Evolutionary conservation across 1,140 invertebrate genomes (phyloP).

Genomic region (Aphelinus atriplicis): DNA sequence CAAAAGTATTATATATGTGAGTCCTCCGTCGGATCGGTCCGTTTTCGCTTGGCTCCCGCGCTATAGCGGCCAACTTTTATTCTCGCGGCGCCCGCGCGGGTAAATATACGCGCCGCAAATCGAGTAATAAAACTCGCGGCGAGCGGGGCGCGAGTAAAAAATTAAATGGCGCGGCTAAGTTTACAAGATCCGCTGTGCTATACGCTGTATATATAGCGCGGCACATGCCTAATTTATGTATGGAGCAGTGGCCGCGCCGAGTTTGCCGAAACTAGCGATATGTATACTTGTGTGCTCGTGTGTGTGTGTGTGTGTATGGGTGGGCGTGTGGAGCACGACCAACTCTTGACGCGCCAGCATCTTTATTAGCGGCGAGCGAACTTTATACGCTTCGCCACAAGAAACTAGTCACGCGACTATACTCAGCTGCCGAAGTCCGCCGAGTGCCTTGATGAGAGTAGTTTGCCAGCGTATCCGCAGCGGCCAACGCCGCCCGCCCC

Average conservation of each 20-base stretch:
- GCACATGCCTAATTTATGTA: conserved; percentile 41
- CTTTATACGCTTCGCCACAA: conserved; percentile 32
- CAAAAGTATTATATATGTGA: no score
- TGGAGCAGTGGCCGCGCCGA: conserved; percentile 22
- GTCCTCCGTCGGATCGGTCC: not conserved
- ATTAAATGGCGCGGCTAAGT: conserved; percentile 27
- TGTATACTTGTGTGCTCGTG: no score
- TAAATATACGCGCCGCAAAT: conserved; percentile 36
- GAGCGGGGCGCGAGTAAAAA: conserved; percentile 21
- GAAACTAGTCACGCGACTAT: conserved; percentile 28
- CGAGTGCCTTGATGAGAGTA: conserved; percentile 27
- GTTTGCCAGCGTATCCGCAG: conserved; percentile 24
- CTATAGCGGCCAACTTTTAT: conserved; percentile 25
- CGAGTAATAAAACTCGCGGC: conserved; percentile 23
- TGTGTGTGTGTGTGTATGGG: no score
- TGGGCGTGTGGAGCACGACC: not conserved
- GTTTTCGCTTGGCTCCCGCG: not conserved
- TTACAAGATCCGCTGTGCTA: no score
- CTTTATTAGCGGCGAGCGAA: conserved; percentile 36
- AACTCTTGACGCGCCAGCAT: conserved; percentile 24
- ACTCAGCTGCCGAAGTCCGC: not conserved
- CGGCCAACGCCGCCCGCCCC: not conserved
- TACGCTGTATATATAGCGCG: not conserved
- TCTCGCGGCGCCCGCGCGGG: conserved; percentile 2
- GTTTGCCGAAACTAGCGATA: conserved; percentile 9